These are phyloP conservation scores for Rousettus madagascariensis DNA, from an alignment of 2,797 vertebrate genomes.

Conservation along the genomic window DNA sequence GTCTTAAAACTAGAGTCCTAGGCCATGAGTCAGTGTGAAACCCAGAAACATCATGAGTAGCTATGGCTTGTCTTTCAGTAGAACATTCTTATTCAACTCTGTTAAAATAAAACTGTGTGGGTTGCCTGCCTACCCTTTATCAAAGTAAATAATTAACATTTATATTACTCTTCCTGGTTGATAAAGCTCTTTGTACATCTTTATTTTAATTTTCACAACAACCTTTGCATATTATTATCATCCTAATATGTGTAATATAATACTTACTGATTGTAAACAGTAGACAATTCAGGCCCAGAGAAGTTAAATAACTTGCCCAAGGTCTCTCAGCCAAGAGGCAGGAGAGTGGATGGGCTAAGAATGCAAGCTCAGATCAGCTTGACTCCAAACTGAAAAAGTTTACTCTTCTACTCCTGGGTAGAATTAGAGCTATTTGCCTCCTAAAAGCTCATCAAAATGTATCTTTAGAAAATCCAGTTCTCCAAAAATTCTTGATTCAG, in stretches of 20 bases:
- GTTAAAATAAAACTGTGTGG: neutral
- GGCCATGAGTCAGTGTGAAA: neutral
- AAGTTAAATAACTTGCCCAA: neutral
- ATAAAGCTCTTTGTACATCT: neutral
- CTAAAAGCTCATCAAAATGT: neutral
- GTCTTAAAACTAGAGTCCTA: neutral
- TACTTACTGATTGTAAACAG: neutral
- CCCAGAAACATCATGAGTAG: neutral
- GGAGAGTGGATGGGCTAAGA: neutral
- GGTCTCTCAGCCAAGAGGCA: neutral
- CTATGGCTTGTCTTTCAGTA: neutral
- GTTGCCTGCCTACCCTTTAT: neutral
- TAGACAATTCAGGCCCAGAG: neutral
- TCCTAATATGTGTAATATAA: neutral
- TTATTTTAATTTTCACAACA: slow-evolving; percentile 25
- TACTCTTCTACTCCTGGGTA: neutral
- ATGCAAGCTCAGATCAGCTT: neutral
- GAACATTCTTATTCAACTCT: neutral
- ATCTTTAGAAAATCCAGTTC: slow-evolving; percentile 1
- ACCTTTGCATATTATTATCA: neutral
- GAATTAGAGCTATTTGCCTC: neutral
- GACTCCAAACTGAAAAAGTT: neutral
- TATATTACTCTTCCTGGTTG: neutral
- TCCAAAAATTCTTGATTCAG: neutral
- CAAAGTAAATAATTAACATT: neutral